Evolutionary conservation across 2,797 vertebrate species (phyloP), one percentile per base, ranked within the genome.

Genomic region (Buceros bicornis): DNA sequence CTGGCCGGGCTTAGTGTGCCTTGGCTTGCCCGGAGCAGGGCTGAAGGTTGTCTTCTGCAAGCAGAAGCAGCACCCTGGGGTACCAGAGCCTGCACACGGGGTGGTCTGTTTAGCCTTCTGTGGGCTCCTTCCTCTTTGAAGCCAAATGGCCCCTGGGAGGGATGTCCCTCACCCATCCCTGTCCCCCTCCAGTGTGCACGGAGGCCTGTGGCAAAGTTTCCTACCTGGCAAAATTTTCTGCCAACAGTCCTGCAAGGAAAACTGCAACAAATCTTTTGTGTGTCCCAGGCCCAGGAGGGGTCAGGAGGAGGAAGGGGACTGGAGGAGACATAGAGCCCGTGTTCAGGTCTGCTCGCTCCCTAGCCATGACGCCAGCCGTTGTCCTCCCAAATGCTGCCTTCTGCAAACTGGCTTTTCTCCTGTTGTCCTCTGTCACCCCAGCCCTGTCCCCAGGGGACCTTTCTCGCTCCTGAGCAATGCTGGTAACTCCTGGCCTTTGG

Each of bases 381-480:
- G 51, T 58, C 40, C 62, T 91, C 47, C 48, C 67, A 51, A 33
- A 72, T 0, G 0, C 80, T 87, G 71, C 31, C 66, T 65, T 82
- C 66, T 90, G 65, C 73, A 73, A 92, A 90, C 66, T 89, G 62
- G 50, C 62, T 92, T 66, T 93, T 84, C 78, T 40, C 1, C 0
- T 45, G 51, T 24, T 65, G 72, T 87, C 89, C 80, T 76, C 81
- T 66, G 79, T 94, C 67, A 91, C 64, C 71, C 25, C 53, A 33
- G 57, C 24, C 31, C 53, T 92, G 91, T 93, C 91, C 91, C 33
- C 79, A 90, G 53, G 37, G 77, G 87, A 96, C 89, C 82, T 89
- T 85, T 94, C 79, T 87, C 65, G 37, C 53, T 70, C 67, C 77
- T 50, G 61, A 69, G 58, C 45, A 16, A 4, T 56, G 40, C 72